These are phyloP conservation scores for Saguinus imperator DNA, from an alignment of 2,113 vertebrate genomes.

Conservation along the genomic window DNA sequence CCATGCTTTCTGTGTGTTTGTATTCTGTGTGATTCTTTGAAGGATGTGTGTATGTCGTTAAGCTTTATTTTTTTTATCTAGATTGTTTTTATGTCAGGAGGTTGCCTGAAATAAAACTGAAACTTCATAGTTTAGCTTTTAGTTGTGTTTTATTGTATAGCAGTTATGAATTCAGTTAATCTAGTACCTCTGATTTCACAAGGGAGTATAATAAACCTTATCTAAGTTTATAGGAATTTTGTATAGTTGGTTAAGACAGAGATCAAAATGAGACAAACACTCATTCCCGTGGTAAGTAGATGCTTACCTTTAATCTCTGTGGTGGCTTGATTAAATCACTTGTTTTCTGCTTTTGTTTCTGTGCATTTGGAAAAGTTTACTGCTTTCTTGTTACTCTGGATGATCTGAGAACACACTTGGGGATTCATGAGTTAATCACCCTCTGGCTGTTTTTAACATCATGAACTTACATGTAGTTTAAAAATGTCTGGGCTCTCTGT, in stretches of 20 bases:
- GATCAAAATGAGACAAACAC: neutral
- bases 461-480: neutral
- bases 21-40: neutral
- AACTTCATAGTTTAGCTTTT: neutral
- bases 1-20: neutral
- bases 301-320: neutral
- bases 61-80: neutral
- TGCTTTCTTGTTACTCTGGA: neutral
- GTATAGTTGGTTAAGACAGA: neutral
- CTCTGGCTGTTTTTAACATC: neutral
- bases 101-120: no score
- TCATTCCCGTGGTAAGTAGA: neutral
- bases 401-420: neutral
- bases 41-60: neutral
- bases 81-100: neutral
- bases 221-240: no score
- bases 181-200: no score
- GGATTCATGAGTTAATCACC: neutral
- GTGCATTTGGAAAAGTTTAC: neutral
- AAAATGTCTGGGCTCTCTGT: neutral
- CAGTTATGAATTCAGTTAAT: neutral
- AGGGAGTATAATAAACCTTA: neutral
- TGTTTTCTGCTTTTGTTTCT: neutral
- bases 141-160: neutral
- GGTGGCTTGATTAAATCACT: neutral